A percentile compares a stretch with the other conserved stretches of the same genome.
These are phyloP conservation scores for Calephelis virginiensis DNA, from an alignment of 1,140 invertebrate species.

Conservation along the genomic window DNA sequence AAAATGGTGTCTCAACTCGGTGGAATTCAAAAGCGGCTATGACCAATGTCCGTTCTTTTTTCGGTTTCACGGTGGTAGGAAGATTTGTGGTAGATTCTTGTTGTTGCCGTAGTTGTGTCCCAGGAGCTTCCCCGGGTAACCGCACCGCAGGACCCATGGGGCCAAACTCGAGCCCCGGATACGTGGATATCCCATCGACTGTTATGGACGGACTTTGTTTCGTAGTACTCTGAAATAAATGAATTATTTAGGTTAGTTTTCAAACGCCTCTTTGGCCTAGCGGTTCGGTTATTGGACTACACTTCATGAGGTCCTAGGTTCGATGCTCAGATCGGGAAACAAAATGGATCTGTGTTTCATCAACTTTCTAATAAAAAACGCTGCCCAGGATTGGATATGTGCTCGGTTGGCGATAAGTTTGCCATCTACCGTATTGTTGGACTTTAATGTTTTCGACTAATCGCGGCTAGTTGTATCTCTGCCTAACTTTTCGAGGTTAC, in stretches of 20 bases:
- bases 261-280: neutral
- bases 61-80: slow-evolving; percentile 47
- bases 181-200: slow-evolving; percentile 68
- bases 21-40: slow-evolving; percentile 91
- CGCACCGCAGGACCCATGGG: slow-evolving; percentile 68
- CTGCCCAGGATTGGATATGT: too few species aligned
- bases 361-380: too few species aligned
- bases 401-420: too few species aligned
- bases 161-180: slow-evolving; percentile 66
- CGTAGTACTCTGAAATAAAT: slow-evolving; percentile 57
- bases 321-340: too few species aligned
- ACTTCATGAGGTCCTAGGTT: too few species aligned
- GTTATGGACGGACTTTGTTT: slow-evolving; percentile 73
- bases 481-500: too few species aligned
- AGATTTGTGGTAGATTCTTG: slow-evolving; percentile 52
- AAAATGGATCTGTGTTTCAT: too few species aligned
- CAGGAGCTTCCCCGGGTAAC: slow-evolving; percentile 55
- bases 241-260: neutral
- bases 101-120: slow-evolving; percentile 53
- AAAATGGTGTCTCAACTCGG: slow-evolving; percentile 93
- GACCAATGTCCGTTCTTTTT: slow-evolving; percentile 75
- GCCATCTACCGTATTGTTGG: too few species aligned
- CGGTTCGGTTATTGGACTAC: neutral
- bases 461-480: too few species aligned
- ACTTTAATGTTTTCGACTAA: too few species aligned